Evolutionary conservation across 2,113 vertebrate genomes (phyloP).

Genomic region (Gila orcuttii): DNA sequence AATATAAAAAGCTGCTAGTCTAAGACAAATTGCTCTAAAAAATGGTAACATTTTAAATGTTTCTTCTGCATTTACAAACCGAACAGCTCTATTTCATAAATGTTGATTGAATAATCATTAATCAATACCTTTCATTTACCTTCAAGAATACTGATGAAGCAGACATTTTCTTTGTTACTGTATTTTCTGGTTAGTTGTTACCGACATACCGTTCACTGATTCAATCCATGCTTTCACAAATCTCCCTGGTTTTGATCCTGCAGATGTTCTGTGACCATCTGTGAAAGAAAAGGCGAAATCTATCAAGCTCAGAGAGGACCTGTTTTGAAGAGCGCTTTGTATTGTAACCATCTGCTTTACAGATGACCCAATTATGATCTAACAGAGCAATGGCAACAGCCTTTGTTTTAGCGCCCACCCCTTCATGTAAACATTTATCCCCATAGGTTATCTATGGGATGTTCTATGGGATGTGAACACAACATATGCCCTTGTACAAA

Average conservation of each 20-base stretch:
- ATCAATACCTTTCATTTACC: no score
- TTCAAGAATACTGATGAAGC: neutral
- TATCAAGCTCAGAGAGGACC: constrained; percentile 41
- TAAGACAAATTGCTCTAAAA: neutral
- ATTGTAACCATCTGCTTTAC: constrained; percentile 64
- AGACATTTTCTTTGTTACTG: neutral
- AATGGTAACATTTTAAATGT: neutral
- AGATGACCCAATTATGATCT: constrained; percentile 61
- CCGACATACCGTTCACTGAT: neutral
- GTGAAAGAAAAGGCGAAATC: constrained; percentile 39
- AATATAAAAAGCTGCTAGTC: neutral
- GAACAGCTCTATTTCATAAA: neutral
- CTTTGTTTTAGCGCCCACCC: constrained; percentile 22
- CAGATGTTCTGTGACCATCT: constrained; percentile 38
- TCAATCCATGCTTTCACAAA: constrained; percentile 4
- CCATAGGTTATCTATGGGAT: neutral
- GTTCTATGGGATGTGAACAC: neutral
- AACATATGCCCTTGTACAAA: constrained; percentile 55
- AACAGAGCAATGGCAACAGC: constrained; percentile 44
- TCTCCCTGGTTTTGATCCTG: constrained; percentile 24
- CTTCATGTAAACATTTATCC: constrained; percentile 37
- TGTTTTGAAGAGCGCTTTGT: constrained; percentile 45
- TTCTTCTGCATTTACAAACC: neutral
- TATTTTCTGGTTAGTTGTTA: neutral
- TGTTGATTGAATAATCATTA: neutral